These are phyloP conservation scores for Steinernema scapterisci DNA, from an alignment of 2,888 invertebrate genomes.

Conservation along the genomic window DNA sequence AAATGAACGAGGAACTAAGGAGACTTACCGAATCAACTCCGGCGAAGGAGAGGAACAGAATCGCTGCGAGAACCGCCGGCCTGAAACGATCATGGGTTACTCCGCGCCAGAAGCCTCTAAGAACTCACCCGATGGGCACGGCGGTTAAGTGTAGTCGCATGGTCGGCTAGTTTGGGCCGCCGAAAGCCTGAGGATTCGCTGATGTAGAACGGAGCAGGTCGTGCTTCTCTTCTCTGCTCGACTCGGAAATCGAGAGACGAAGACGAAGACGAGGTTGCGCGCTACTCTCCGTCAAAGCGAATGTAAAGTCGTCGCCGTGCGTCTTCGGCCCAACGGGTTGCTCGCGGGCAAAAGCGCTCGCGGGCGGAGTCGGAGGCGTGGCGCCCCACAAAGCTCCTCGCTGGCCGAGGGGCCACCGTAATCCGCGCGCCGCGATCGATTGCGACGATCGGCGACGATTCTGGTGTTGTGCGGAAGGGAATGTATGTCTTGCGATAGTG, in stretches of 20 bases:
- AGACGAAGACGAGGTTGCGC: constrained; percentile 20
- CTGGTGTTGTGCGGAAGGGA: background rate
- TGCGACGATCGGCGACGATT: constrained; percentile 21
- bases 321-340: constrained; percentile 27
- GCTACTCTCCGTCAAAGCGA: constrained; percentile 31
- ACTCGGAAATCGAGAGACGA: background rate
- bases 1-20: background rate
- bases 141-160: constrained; percentile 28
- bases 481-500: background rate
- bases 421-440: constrained; percentile 29
- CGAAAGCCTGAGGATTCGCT: constrained; percentile 26
- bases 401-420: background rate
- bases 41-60: background rate
- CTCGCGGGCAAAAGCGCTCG: constrained; percentile 10
- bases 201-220: background rate
- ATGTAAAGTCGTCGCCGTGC: constrained; percentile 30
- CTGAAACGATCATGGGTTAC: background rate
- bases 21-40: constrained; percentile 20
- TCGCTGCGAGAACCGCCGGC: constrained; percentile 28
- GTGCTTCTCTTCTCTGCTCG: background rate
- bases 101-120: background rate
- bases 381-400: background rate
- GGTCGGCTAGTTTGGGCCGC: constrained; percentile 17
- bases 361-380: constrained; percentile 17
- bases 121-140: background rate